Conservation (phyloP, 2,113 vertebrate genomes). For the Ibidorhyncha struthersii region DNA sequence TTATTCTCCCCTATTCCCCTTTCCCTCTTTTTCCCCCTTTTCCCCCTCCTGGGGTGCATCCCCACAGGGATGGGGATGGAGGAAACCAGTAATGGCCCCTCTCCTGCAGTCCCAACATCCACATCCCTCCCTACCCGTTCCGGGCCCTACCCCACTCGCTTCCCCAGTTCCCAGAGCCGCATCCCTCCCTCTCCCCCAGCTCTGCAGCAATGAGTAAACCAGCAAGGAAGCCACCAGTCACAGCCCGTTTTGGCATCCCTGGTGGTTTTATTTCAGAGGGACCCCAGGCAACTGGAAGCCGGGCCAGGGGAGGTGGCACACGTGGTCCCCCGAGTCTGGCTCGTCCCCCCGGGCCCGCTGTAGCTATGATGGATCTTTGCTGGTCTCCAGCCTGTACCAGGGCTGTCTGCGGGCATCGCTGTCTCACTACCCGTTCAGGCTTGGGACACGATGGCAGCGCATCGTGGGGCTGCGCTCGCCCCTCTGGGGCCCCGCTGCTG, state of each 20-base stretch:
- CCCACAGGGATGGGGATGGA: neutral
- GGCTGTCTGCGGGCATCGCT: rapidly evolving
- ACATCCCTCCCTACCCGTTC: neutral
- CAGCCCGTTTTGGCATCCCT: neutral
- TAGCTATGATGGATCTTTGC: neutral
- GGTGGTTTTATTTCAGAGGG: neutral
- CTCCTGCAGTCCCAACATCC: neutral
- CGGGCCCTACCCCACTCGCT: neutral
- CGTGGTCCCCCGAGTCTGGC: neutral
- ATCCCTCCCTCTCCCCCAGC: neutral
- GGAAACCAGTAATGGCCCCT: neutral
- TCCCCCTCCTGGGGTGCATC: neutral
- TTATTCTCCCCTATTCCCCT: too few relatives aligned
- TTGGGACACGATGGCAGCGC: neutral
- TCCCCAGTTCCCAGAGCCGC: neutral
- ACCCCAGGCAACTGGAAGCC: too few relatives aligned
- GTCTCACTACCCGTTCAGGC: neutral
- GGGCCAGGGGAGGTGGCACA: too few relatives aligned
- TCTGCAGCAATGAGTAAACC: rapidly evolving
- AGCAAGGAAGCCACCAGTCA: rapidly evolving
- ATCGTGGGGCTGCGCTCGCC: rapidly evolving
- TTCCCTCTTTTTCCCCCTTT: neutral
- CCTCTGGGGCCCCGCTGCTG: neutral
- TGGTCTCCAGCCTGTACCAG: rapidly evolving
- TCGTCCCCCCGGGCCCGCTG: neutral